Evolutionary conservation across 1,140 invertebrate species (phyloP).

Genomic region (Nymphalis io): DNA sequence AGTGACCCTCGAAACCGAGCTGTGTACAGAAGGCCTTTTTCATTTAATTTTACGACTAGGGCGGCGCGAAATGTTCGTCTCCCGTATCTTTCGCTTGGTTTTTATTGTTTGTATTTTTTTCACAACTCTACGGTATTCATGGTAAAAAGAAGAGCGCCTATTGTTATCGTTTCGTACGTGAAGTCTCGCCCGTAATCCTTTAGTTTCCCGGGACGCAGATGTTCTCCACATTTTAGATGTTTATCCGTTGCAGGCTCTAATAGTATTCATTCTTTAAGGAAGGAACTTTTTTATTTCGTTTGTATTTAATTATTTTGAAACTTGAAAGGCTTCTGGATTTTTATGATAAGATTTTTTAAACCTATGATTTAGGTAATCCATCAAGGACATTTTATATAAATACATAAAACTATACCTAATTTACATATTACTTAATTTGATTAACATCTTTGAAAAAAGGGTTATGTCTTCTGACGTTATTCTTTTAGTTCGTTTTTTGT

Average conservation of each 20-base stretch:
- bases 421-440: no score
- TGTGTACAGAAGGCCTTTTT: conserved; percentile 41
- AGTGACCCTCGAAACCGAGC: conserved; percentile 44
- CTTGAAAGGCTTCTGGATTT: not conserved
- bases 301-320: conserved; percentile 13
- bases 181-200: conserved; percentile 43
- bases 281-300: conserved; percentile 5
- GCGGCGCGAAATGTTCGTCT: conserved; percentile 46
- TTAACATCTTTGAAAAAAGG: no score
- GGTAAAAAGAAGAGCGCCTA: conserved; percentile 42
- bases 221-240: conserved; percentile 40
- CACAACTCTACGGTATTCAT: conserved; percentile 45
- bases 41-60: conserved; percentile 51
- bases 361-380: no score
- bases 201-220: conserved; percentile 43
- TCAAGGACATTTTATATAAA: no score
- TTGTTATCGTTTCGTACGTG: conserved; percentile 46
- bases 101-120: conserved; percentile 53
- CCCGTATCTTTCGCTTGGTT: conserved; percentile 41
- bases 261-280: conserved; percentile 35
- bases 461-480: no score
- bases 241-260: conserved; percentile 37
- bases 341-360: no score
- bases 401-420: no score
- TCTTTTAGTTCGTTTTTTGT: no score